These are phyloP conservation scores for Monodelphis domestica DNA, from an alignment of 2,797 vertebrate genomes.

Conservation along the genomic window DNA sequence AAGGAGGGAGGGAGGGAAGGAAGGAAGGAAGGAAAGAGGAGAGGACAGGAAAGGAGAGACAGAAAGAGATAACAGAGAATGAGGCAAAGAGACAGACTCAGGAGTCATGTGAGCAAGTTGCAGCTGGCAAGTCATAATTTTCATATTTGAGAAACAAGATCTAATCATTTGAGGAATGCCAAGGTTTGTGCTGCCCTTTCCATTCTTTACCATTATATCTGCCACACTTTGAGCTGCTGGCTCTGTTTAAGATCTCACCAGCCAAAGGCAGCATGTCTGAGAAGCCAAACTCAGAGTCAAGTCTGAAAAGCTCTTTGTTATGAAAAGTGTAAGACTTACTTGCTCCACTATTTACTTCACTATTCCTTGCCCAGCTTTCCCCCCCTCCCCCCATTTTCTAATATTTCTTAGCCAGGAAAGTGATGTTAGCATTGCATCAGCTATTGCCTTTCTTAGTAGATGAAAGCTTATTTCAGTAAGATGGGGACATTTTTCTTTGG, in stretches of 20 bases:
- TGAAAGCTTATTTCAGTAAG: background rate
- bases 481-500: background rate
- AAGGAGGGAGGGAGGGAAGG: background rate
- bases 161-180: background rate
- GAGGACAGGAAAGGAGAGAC: background rate
- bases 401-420: background rate
- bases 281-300: background rate
- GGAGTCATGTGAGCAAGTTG: conserved; percentile 10
- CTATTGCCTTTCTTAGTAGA: background rate
- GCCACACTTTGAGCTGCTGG: background rate
- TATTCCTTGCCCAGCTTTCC: no score
- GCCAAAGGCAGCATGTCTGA: background rate
- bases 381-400: background rate
- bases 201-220: conserved; percentile 21
- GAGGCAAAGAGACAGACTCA: background rate
- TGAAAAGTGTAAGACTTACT: background rate
- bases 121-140: background rate
- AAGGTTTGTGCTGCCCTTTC: background rate
- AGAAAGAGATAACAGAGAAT: background rate
- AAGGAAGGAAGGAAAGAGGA: no score
- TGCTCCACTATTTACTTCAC: background rate
- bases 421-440: background rate
- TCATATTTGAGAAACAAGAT: background rate
- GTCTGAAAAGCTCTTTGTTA: background rate
- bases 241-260: background rate